Percentiles rank a stretch among this genome's conserved stretches.
Conservation (phyloP, 2,888 invertebrate species). For the Dendrolimus pini region DNA sequence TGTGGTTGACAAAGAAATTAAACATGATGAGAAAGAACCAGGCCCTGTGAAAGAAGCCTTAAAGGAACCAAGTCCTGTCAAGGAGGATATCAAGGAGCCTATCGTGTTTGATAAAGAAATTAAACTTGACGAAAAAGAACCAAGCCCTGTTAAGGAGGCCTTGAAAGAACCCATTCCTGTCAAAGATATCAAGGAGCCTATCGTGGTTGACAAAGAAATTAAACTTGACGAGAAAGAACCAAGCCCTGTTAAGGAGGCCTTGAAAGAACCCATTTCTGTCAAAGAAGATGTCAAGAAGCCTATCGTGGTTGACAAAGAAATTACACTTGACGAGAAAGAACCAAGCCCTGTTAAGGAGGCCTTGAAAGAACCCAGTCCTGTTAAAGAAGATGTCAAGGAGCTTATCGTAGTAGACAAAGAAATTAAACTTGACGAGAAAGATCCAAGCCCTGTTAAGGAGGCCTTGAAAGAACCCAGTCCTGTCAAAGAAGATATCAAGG, state of each 20-base stretch:
- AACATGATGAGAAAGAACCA: not conserved
- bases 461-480: not conserved
- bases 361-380: not conserved
- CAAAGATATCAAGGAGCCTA: not conserved
- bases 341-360: not conserved
- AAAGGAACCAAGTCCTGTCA: not conserved
- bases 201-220: not conserved
- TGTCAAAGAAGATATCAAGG: slow-evolving; percentile 3
- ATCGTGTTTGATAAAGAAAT: not conserved
- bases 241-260: slow-evolving; percentile 1
- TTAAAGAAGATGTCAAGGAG: slow-evolving; percentile 2
- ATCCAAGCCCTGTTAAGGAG: no score
- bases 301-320: not conserved
- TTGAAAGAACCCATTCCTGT: not conserved
- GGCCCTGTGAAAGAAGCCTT: not conserved
- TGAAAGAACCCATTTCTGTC: slow-evolving; percentile 8
- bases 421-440: slow-evolving; percentile 5
- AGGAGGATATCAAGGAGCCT: not conserved
- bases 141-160: not conserved
- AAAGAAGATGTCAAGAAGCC: slow-evolving; percentile 1
- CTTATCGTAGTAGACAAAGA: slow-evolving; percentile 3
- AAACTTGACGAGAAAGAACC: slow-evolving; percentile 10
- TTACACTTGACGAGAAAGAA: not conserved
- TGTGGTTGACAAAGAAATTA: not conserved
- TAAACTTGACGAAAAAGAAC: no score